Base-by-base conservation (phyloP, 2,888 invertebrate species). In the Dynastes hyllus region DNA sequence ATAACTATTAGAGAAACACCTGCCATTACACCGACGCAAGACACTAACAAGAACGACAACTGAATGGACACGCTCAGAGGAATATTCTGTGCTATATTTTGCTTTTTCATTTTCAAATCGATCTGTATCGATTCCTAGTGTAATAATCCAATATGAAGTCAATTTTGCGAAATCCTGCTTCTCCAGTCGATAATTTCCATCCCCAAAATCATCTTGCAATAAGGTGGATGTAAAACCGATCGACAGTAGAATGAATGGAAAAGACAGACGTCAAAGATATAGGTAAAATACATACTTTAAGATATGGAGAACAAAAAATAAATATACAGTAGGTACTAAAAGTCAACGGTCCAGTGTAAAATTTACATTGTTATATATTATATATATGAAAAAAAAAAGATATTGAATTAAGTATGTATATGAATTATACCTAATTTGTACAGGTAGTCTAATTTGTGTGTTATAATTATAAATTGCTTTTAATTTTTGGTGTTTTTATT, bases 371-470 rank as follows among this genome's bases (percentile, higher is more conserved):
- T 88, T 88, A 88, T 85, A 87, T 85, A 87, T 81, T 82, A 70
- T 71, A 71, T 63, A 70, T 77, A 76, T 65, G 40, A 75, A 50
- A 75, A 40, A 75, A 40, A 29, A 63, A 22, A 61, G 61, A 75
- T 16, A 71, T 16, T 51, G 29, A 71, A 83, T 80, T 83, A 81
- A 81, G 81, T 85, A 86, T 87, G 87, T 87, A 87, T 87, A 87
- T 87, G 87, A 87, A 85, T 73, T 84, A 81, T 84, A 87, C 86
- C 87, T 88, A 85, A 88, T 88, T 88, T 88, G 88, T 88, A 89
- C 89, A 89, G 89, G 89, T 89, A 89, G 89, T 85, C 82, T 88
- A 87, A 88, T 85, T 87, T 88, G 88, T 88, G 89, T 88, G 89
- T 88, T 89, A 87, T 29, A 87, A 85, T 84, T 87, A 88, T 84